Evolutionary conservation across 2,113 vertebrate species (phyloP).

Genomic region (Vidua macroura): DNA sequence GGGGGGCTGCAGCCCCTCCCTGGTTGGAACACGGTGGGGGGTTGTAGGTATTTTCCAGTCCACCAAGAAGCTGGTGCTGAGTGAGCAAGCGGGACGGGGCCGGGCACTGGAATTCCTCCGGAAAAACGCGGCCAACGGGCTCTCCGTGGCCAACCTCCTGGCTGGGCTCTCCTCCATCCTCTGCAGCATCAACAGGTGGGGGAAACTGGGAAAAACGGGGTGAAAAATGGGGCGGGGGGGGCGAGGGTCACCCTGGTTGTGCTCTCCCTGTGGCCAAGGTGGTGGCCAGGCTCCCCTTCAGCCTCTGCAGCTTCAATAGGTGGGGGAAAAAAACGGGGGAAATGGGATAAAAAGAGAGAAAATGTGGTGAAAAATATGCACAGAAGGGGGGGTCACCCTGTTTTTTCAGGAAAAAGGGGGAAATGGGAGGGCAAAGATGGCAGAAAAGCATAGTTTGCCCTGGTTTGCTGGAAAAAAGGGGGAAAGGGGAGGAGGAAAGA

Average conservation of each 20-base stretch:
- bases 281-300: not conserved
- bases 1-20: not conserved
- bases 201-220: not conserved
- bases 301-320: too few species aligned
- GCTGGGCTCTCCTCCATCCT: conserved; percentile 87
- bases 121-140: conserved; percentile 83
- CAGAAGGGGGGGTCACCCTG: too few species aligned
- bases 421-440: not conserved
- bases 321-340: not conserved
- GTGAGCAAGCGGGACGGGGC: conserved; percentile 34
- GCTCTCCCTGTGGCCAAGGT: not conserved
- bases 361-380: not conserved
- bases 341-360: not conserved
- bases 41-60: conserved; percentile 79
- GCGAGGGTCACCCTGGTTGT: not conserved
- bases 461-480: not conserved
- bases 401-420: not conserved
- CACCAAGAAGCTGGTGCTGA: conserved; percentile 76
- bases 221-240: too few species aligned
- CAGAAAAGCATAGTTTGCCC: not conserved
- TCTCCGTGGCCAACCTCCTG: conserved; percentile 87
- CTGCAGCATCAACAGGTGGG: conserved; percentile 77
- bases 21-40: conserved; percentile 9
- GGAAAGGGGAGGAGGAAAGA: not conserved
- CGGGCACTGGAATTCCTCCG: conserved; percentile 81